phyloP scores from a whole-genome alignment of 1,140 invertebrate genomes.

The Conus ventricosus region DNA sequence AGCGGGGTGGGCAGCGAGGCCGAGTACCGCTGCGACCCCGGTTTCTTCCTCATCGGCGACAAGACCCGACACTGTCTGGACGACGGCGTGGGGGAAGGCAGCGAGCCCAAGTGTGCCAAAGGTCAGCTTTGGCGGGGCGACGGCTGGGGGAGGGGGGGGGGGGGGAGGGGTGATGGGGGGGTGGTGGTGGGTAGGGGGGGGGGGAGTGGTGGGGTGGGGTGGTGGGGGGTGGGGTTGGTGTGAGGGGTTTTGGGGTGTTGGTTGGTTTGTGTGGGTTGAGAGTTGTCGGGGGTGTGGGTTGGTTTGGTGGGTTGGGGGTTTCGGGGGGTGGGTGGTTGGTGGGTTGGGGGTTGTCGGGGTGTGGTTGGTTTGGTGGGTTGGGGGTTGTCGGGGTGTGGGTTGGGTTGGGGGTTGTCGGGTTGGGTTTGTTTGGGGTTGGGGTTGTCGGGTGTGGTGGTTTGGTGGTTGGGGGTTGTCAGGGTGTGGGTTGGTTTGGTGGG shows the following conservation, averaged over 20 bases:
- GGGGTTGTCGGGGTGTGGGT: too few relatives aligned
- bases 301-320: too few relatives aligned
- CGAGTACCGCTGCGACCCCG: slow-evolving; percentile 50
- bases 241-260: slow-evolving; percentile 51
- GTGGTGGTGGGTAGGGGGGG: neutral
- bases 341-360: too few relatives aligned
- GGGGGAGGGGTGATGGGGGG: neutral
- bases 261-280: slow-evolving; percentile 32
- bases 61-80: slow-evolving; percentile 48
- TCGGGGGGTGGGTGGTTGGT: too few relatives aligned
- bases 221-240: slow-evolving; percentile 47
- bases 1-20: slow-evolving; percentile 47
- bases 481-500: too few relatives aligned
- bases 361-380: too few relatives aligned
- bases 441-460: too few relatives aligned
- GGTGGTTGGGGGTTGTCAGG: too few relatives aligned
- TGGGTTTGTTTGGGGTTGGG: too few relatives aligned
- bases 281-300: too few relatives aligned
- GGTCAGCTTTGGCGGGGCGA: slow-evolving; percentile 43
- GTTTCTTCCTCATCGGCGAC: slow-evolving; percentile 55
- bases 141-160: neutral
- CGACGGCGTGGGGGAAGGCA: slow-evolving; percentile 59
- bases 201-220: neutral
- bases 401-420: too few relatives aligned
- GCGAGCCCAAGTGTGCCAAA: slow-evolving; percentile 60